phyloP scores from a whole-genome alignment of 2,113 vertebrate species.

The Octodon degus region DNA sequence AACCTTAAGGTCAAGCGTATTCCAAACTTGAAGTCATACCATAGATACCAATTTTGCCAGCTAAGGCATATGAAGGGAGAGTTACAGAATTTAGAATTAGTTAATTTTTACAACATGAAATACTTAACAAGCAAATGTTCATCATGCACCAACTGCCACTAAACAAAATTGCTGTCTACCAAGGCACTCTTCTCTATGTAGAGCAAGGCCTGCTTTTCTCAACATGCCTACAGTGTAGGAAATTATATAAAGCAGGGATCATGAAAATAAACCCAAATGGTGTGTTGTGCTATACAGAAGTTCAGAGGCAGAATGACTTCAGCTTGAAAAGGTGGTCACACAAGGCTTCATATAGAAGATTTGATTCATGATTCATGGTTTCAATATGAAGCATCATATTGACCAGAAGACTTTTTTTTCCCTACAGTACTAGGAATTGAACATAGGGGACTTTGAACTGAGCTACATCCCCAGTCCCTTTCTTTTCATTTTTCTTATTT shows the following conservation, averaged over 20 bases:
- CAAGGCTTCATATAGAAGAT: neutral
- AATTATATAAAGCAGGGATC: neutral
- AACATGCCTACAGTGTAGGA: neutral
- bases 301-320: neutral
- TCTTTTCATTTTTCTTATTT: neutral
- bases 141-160: neutral
- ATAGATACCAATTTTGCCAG: neutral
- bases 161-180: neutral
- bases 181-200: neutral
- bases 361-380: neutral
- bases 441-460: neutral
- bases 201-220: neutral
- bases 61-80: slow-evolving; percentile 1
- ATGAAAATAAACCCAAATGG: neutral
- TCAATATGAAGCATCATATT: neutral
- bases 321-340: neutral
- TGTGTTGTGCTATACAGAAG: neutral
- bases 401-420: neutral
- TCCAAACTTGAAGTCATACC: neutral
- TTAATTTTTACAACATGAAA: slow-evolving; percentile 20
- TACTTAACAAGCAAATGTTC: slow-evolving; percentile 19
- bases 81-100: neutral
- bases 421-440: neutral
- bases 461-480: neutral
- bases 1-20: neutral